Evolutionary conservation across 2,113 vertebrate species (phyloP), one percentile per base, ranked within the genome.

Genomic region (Pavo muticus): DNA sequence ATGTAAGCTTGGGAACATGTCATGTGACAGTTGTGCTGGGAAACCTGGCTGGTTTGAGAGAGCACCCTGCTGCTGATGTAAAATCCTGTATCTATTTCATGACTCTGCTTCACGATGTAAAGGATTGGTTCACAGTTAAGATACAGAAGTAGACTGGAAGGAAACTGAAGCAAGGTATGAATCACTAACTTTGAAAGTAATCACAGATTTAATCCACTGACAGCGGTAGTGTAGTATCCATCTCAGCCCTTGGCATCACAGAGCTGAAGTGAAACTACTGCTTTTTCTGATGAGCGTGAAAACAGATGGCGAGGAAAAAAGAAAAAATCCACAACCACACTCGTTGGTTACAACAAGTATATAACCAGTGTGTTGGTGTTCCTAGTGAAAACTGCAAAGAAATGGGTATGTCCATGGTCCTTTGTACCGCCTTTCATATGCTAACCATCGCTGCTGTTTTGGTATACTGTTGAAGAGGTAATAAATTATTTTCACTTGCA

Each of bases 191-290:
- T 88, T 52, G 35, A 82, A 47, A 8, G 6, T 9, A 18, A 42
- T 12, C 35, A 23, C 30, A 35, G 27, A 9, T 68, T 73, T 80
- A 74, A 11, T 3, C 3, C 3, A 2, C 54, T 47, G 40, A 60
- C 29, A 61, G 23, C 20, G 52, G 19, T 21, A 35, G 44, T 25
- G 19, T 25, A 40, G 52, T 25, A 60, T 19, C 25, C 1, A 3
- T 15, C 42, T 65, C 0, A 1, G 48, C 17, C 44, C 30, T 65
- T 44, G 59, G 21, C 2, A 1, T 32, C 42, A 27, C 30, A 37
- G 57, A 71, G 20, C 65, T 42, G 25, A 48, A 64, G 39, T 27
- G 24, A 90, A 64, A 29, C 32, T 59, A 10, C 16, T 65, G 30
- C 11, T 72, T 84, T 44, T 90, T 37, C 19, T 64, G 42, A 37